A percentile compares a stretch with the other conserved stretches of the same genome.
These are phyloP conservation scores for Eretmochelys imbricata DNA, from an alignment of 2,113 vertebrate species.

Conservation along the genomic window DNA sequence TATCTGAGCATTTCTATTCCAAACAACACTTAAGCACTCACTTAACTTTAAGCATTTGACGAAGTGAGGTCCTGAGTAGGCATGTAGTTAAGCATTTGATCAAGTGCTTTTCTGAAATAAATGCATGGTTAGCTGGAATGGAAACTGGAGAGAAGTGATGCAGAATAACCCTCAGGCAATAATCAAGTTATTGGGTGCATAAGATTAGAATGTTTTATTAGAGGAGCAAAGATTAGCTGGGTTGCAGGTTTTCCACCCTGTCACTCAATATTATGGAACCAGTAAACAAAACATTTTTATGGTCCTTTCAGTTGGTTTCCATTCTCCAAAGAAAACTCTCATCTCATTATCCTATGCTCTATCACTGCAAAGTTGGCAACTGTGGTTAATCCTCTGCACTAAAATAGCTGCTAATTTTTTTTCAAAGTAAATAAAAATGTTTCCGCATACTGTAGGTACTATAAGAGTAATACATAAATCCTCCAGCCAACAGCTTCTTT, in stretches of 20 bases:
- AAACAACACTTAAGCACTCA: neutral
- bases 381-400: neutral
- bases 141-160: neutral
- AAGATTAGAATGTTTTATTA: neutral
- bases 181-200: neutral
- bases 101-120: neutral
- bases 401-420: neutral
- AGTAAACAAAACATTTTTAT: slow-evolving; percentile 25
- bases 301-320: neutral
- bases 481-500: slow-evolving; percentile 3
- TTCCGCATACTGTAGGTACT: neutral
- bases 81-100: neutral
- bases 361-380: neutral
- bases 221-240: neutral
- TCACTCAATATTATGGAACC: slow-evolving; percentile 4
- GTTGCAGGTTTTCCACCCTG: slow-evolving; percentile 8
- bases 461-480: neutral
- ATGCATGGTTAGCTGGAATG: neutral
- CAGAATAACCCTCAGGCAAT: neutral
- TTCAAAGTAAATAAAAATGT: slow-evolving; percentile 7
- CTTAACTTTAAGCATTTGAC: neutral
- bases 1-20: neutral
- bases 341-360: neutral
- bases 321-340: slow-evolving; percentile 39
- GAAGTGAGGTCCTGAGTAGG: neutral